Evolutionary conservation across 2,888 invertebrate genomes (phyloP).

Genomic region (Aleiodes alternator): DNA sequence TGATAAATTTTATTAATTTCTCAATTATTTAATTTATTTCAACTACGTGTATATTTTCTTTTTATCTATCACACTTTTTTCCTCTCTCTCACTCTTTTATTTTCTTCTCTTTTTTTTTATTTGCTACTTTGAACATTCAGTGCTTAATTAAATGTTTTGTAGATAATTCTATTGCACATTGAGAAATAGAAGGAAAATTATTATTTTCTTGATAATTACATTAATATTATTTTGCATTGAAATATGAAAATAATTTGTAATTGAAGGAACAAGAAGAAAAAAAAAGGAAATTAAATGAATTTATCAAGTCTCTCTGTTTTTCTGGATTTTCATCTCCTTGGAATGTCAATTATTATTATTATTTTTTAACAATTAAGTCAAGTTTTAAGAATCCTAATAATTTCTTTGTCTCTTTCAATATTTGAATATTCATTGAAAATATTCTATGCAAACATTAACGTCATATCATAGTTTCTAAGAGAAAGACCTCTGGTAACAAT

Average conservation of each 20-base stretch:
- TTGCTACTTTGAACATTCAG: slow-evolving; percentile 28
- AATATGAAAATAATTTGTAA: background rate
- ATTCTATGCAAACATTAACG: slow-evolving; percentile 7
- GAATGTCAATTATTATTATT: too few species aligned
- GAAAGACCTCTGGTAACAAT: slow-evolving; percentile 24
- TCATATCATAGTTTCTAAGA: slow-evolving; percentile 10
- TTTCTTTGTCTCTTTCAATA: background rate
- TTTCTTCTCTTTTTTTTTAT: background rate
- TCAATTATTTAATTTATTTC: background rate
- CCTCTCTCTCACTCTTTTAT: background rate
- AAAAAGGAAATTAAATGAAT: too few species aligned
- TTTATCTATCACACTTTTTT: background rate
- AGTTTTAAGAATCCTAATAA: background rate
- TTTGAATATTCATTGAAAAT: background rate
- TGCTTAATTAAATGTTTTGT: slow-evolving; percentile 22
- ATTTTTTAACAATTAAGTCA: too few species aligned
- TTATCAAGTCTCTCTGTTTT: too few species aligned
- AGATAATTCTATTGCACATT: slow-evolving; percentile 25
- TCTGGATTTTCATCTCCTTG: too few species aligned
- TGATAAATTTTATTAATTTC: too few species aligned
- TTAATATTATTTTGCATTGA: too few species aligned
- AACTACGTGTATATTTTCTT: slow-evolving; percentile 3
- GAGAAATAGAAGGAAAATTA: background rate
- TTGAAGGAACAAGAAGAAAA: background rate
- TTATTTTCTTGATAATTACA: background rate